Evolutionary conservation across 2,888 invertebrate species (phyloP).

Genomic region (Scaptomyza tumidula): DNA sequence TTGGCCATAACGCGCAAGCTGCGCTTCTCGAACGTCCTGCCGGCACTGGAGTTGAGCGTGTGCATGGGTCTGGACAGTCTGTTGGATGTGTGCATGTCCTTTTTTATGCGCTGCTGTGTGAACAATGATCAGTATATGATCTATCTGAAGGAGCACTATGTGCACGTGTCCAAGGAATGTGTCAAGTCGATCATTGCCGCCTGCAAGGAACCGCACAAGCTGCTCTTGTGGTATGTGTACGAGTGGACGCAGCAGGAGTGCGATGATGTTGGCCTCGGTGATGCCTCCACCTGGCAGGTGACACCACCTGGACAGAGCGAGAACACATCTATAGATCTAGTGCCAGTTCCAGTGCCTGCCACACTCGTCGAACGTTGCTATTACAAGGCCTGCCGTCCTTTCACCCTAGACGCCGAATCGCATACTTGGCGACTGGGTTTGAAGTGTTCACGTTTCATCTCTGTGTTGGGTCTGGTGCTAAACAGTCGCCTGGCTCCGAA

Average conservation of each 20-base stretch:
- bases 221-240: conserved; percentile 81
- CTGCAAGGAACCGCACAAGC: conserved; percentile 74
- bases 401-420: conserved; percentile 75
- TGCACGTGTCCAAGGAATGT: conserved; percentile 83
- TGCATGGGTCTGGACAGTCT: conserved; percentile 82
- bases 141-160: conserved; percentile 79
- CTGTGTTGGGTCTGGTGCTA: conserved; percentile 79
- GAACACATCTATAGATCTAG: not conserved
- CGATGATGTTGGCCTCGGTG: conserved; percentile 72
- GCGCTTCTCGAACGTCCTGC: conserved; percentile 83
- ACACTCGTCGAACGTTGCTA: conserved; percentile 80
- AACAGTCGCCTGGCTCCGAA: conserved; percentile 83
- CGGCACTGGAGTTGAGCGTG: conserved; percentile 82
- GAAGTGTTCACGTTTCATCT: conserved; percentile 81
- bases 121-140: conserved; percentile 80
- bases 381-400: conserved; percentile 83
- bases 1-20: conserved; percentile 79
- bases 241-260: conserved; percentile 84
- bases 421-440: conserved; percentile 76
- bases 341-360: conserved; percentile 39
- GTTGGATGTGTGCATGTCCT: conserved; percentile 76
- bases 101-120: conserved; percentile 83
- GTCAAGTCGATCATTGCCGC: conserved; percentile 81
- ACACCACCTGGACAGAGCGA: conserved; percentile 7
- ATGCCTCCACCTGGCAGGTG: conserved; percentile 39